Evolutionary conservation across 2,888 invertebrate species (phyloP), one percentile per base, ranked within the genome.

Genomic region (Pammene aurita): DNA sequence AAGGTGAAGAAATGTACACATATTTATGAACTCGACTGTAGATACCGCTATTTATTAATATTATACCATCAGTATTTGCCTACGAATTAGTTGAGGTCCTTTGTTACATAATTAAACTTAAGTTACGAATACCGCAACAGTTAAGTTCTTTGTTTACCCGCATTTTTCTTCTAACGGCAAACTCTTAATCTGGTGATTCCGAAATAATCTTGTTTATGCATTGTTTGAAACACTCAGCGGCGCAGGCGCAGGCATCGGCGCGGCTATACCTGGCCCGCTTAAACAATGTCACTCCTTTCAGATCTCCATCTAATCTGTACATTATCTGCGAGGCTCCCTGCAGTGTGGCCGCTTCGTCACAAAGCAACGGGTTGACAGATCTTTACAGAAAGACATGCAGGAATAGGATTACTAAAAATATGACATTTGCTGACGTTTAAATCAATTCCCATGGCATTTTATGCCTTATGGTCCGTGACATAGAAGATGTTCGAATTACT

Each of bases 331-430:
- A 75, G 84, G 78, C 84, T 78, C 86, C 92, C 90, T 81, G 90
- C 84, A 54, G 92, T 73, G 91, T 77, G 82, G 84, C 82, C 89
- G 89, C 86, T 82, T 82, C 85, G 78, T 84, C 86, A 91, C 92
- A 92, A 92, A 92, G 89, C 88, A 90, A 90, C 87, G 90, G 91
- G 92, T 92, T 92, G 92, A 92, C 92, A 92, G 90, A 87, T 89
- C 87, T 86, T 84, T 78, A 85, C 85, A 84, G 87, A 84, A 85
- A 80, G 82, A 84, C 87, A 84, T 84, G 81, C 77, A 78, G 80
- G 83, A 87, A 91, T 88, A 85, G 88, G 86, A 89, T 92, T 90
- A 89, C 87, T 84, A 77, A 87, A 88, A 86, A 83, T 84, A 79
- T 79, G 81, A 79, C 78, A 78, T 80, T 83, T 83, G 80, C 79